Base-by-base conservation (phyloP, 2,888 invertebrate species). In the Orchesellides sinensis region DNA sequence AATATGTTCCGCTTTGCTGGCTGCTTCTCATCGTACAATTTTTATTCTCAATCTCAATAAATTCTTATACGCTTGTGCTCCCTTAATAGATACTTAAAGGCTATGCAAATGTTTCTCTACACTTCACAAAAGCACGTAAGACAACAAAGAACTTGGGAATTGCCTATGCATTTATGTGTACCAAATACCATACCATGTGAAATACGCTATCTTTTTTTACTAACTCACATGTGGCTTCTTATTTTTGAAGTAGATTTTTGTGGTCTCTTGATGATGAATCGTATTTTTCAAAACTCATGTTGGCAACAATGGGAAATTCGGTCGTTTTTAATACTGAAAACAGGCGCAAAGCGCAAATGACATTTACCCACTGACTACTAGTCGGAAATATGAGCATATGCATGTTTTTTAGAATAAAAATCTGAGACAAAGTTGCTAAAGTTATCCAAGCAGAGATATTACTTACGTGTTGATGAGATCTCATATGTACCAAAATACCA, bases 21-120 rank as follows among this genome's bases (percentile, higher is more conserved):
- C 68, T 81, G 68, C 81, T 81, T 81, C 73, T 74, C n/a, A n/a
- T n/a, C n/a, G n/a, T n/a, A n/a, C n/a, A n/a, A n/a, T n/a, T n/a
- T n/a, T n/a, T n/a, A n/a, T n/a, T n/a, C n/a, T n/a, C n/a, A n/a
- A n/a, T n/a, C n/a, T n/a, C 81, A 73, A 81, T 81, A 73, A 68
- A 74, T 80, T 73, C 81, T n/a, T n/a, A n/a, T 73, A 80, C 81
- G 81, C 81, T 81, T 81, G 81, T 81, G 81, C 81, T 81, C 72
- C 61, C 56, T 72, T 66, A 32, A 52, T 45, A 49, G n/a, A n/a
- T 49, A n/a, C 25, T 27, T 2, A n/a, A 56, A 12, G 14, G 25
- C 21, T 47, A 59, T 25, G 14, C 23, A 73, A 47, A 35, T 2
- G 21, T 17, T 40, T 40, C 61, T 61, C 14, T 52, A 52, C n/a